These are phyloP conservation scores for Illadopsis cleaveri DNA, from an alignment of 2,113 vertebrate species.

Conservation along the genomic window DNA sequence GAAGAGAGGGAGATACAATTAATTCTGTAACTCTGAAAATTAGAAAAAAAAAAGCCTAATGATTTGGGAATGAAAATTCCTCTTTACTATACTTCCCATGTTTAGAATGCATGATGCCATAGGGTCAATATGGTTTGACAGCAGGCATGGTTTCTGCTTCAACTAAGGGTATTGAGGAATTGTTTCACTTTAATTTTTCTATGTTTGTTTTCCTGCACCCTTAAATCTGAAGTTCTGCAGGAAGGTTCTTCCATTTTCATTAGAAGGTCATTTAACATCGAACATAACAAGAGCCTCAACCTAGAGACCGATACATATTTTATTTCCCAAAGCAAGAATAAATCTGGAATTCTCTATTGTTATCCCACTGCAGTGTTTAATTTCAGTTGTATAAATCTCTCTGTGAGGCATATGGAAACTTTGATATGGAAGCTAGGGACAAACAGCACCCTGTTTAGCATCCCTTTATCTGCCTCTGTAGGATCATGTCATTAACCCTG, in stretches of 20 bases:
- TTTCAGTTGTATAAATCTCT: neutral
- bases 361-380: neutral
- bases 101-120: neutral
- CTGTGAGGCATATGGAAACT: neutral
- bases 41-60: neutral
- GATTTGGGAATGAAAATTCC: neutral
- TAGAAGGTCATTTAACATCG: neutral
- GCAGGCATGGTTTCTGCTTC: neutral
- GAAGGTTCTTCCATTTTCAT: neutral
- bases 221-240: neutral
- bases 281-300: neutral
- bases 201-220: neutral
- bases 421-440: neutral
- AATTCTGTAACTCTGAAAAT: neutral
- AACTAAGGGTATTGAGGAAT: neutral
- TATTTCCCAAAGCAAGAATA: neutral
- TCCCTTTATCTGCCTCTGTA: neutral
- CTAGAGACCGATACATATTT: neutral
- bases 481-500: neutral
- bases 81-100: neutral
- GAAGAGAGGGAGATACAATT: fast-evolving
- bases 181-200: neutral
- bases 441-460: neutral
- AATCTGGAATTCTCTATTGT: neutral
- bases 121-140: neutral